phyloP scores from a whole-genome alignment of 2,113 vertebrate species.

The Camelus dromedarius region DNA sequence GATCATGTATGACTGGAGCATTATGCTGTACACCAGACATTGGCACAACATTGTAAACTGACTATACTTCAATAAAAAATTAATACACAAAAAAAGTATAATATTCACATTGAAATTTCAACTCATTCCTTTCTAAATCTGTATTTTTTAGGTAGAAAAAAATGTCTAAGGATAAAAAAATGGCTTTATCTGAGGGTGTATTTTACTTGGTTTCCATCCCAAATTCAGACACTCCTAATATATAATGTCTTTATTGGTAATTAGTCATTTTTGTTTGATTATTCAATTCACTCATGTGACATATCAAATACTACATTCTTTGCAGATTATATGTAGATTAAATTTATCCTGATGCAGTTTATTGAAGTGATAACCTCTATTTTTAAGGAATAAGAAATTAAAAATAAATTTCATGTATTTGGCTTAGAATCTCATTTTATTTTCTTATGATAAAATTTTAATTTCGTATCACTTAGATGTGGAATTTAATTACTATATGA shows the following conservation, averaged over 20 bases:
- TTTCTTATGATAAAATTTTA: constrained; percentile 54
- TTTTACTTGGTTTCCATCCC: constrained; percentile 34
- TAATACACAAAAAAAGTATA: neutral
- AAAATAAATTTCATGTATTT: constrained; percentile 38
- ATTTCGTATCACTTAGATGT: constrained; percentile 6
- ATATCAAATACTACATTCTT: neutral
- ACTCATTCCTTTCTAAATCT: neutral
- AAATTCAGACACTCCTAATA: neutral
- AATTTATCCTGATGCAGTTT: constrained; percentile 17
- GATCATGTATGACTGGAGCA: too few species aligned
- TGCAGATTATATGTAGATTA: neutral
- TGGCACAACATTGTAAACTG: too few species aligned
- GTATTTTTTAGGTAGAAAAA: neutral
- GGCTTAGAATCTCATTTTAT: constrained; percentile 11
- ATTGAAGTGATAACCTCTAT: neutral
- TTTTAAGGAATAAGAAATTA: constrained; percentile 19
- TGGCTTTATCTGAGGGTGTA: neutral
- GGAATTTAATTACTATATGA: constrained; percentile 26
- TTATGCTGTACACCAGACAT: too few species aligned
- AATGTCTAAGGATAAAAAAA: neutral
- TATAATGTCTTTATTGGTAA: neutral
- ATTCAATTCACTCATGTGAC: neutral
- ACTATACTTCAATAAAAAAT: too few species aligned
- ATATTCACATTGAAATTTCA: constrained; percentile 27
- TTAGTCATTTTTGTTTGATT: constrained; percentile 33